These are phyloP conservation scores for Melozone crissalis DNA, from an alignment of 2,113 vertebrate genomes.

Conservation along the genomic window DNA sequence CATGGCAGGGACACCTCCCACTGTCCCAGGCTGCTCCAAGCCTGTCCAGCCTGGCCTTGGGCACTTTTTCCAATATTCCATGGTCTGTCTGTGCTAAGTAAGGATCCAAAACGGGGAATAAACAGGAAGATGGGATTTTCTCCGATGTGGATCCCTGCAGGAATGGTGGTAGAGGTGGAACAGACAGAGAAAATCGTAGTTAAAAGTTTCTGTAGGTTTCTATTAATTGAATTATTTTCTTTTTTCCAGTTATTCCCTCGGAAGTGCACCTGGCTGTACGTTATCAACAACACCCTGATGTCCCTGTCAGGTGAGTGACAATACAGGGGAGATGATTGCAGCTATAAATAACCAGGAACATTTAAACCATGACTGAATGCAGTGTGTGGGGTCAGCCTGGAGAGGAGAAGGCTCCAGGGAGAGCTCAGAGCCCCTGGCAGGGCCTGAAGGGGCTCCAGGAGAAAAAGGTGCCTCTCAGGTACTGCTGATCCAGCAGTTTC, in stretches of 20 bases:
- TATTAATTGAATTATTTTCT: neutral
- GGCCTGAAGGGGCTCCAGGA: neutral
- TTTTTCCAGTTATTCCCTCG: conserved; percentile 88
- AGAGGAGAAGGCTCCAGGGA: neutral
- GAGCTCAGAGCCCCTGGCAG: neutral
- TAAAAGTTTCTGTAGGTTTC: neutral
- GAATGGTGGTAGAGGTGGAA: neutral
- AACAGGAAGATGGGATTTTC: neutral
- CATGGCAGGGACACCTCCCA: no score
- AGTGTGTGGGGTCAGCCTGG: neutral
- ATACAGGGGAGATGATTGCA: fast-evolving
- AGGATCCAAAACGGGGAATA: neutral
- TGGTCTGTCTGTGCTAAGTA: neutral
- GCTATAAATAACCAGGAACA: neutral
- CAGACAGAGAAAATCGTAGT: neutral
- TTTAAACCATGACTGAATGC: neutral
- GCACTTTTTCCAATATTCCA: neutral
- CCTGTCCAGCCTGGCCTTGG: neutral
- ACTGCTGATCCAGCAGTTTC: neutral
- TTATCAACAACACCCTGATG: conserved; percentile 99
- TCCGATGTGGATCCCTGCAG: neutral
- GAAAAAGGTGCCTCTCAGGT: fast-evolving
- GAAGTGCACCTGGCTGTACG: conserved; percentile 95
- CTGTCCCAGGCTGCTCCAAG: no score
- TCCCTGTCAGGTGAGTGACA: conserved; percentile 90